Conservation (phyloP, 2,797 vertebrate genomes). For the Simalia tracyae region DNA sequence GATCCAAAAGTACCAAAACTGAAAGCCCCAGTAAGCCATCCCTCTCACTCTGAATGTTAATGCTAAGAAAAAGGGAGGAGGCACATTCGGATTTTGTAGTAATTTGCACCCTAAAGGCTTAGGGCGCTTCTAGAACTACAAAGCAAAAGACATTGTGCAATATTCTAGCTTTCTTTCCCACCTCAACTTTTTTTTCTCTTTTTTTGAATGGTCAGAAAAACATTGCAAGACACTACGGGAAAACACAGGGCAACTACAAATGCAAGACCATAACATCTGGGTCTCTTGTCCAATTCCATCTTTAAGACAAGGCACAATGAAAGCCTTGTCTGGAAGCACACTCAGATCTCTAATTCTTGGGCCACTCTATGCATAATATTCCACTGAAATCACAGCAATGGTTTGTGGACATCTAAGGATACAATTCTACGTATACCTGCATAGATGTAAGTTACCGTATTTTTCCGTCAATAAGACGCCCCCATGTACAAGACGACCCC, state of each 20-base stretch:
- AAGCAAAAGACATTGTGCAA: background rate
- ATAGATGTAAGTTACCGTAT: too few species aligned
- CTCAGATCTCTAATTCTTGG: background rate
- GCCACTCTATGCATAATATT: background rate
- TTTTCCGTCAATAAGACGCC: too few species aligned
- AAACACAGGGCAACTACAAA: background rate
- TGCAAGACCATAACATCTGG: background rate
- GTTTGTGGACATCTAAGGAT: background rate
- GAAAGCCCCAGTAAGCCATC: background rate
- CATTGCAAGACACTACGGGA: background rate
- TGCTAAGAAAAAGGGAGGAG: background rate
- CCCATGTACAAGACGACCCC: too few species aligned
- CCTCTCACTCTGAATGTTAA: background rate
- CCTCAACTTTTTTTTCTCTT: background rate
- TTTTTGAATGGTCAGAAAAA: background rate
- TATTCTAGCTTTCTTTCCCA: background rate
- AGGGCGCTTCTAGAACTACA: background rate
- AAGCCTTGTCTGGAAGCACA: background rate
- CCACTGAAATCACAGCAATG: background rate
- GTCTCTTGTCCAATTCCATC: background rate
- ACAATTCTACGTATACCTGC: too few species aligned
- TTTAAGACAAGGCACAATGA: background rate
- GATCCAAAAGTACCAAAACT: conserved; percentile 3
- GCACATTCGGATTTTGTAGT: background rate
- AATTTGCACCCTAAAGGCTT: background rate